Evolutionary conservation across 2,888 invertebrate species (phyloP).

Genomic region (Lamellibrachia columna): DNA sequence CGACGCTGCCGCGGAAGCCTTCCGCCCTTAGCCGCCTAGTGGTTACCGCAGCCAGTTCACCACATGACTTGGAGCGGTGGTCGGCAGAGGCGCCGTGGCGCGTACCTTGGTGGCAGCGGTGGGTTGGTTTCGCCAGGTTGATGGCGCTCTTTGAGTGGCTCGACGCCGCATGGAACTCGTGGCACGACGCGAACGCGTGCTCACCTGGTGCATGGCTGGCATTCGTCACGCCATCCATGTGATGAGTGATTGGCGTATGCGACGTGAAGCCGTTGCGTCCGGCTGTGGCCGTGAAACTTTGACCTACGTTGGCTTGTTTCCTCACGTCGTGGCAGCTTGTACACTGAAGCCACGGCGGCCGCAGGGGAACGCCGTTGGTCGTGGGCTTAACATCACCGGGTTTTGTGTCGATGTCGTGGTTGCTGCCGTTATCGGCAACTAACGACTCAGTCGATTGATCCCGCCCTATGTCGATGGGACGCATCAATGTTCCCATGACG

Average conservation of each 20-base stretch:
- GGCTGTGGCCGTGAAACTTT: neutral
- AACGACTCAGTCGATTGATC: neutral
- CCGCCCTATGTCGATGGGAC: slow-evolving; percentile 70
- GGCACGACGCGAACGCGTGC: neutral
- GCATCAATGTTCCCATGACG: slow-evolving; percentile 82
- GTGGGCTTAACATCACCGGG: neutral
- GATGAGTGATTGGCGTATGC: neutral
- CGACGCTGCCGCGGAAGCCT: neutral
- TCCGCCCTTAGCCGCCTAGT: neutral
- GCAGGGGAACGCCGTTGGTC: neutral
- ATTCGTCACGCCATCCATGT: neutral
- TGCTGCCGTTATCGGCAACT: neutral
- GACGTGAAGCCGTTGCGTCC: neutral
- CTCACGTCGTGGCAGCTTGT: neutral
- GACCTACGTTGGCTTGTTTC: neutral
- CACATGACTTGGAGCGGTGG: neutral
- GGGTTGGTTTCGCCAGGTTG: neutral
- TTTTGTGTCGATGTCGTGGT: neutral
- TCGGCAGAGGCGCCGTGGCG: neutral
- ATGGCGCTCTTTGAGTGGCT: neutral
- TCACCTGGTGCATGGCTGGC: neutral
- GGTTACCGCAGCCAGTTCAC: neutral
- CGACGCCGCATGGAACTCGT: neutral
- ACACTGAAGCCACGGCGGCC: neutral
- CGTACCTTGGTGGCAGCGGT: neutral